Conservation (phyloP, 2,888 invertebrate species). For the Caenorhabditis sp. region DNA sequence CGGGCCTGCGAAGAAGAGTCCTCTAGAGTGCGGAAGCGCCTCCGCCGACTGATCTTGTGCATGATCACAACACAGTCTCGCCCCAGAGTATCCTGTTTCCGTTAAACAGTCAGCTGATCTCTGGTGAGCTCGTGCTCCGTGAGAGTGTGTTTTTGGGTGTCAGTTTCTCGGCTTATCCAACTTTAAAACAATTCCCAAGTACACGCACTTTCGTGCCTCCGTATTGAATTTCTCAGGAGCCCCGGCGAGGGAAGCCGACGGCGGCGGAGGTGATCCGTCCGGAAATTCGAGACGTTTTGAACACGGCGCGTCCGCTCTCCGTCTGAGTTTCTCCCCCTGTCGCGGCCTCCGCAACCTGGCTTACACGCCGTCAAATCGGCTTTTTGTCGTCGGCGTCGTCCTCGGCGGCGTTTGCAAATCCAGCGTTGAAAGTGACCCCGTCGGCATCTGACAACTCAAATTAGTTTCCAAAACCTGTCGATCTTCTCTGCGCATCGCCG, state of each 20-base stretch:
- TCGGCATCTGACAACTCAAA: slow-evolving; percentile 41
- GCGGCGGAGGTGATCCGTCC: slow-evolving; percentile 36
- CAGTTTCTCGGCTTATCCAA: slow-evolving; percentile 8
- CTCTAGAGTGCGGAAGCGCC: too few species aligned
- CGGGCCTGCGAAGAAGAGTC: neutral
- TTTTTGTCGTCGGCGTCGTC: neutral
- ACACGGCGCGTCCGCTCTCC: neutral
- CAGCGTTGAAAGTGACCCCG: slow-evolving; percentile 2
- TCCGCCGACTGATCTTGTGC: neutral
- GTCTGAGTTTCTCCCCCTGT: slow-evolving; percentile 14
- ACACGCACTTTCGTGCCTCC: slow-evolving; percentile 16
- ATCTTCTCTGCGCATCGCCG: slow-evolving; percentile 2
- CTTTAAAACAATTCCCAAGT: slow-evolving; percentile 27
- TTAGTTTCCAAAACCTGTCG: slow-evolving; percentile 40
- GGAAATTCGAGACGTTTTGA: slow-evolving; percentile 54
- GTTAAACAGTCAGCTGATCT: neutral
- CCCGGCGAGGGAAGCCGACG: too few species aligned
- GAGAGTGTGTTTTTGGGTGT: slow-evolving; percentile 14
- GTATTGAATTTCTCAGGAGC: slow-evolving; percentile 19
- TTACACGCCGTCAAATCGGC: slow-evolving; percentile 9
- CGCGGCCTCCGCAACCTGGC: neutral
- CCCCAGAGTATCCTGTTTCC: neutral
- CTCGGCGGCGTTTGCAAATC: neutral
- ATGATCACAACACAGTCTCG: slow-evolving; percentile 4
- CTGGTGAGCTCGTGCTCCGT: slow-evolving; percentile 3